A percentile compares a stretch with the other conserved stretches of the same genome.
Evolutionary conservation across 2,888 invertebrate species (phyloP).

Genomic region (Euzophera pinguis): DNA sequence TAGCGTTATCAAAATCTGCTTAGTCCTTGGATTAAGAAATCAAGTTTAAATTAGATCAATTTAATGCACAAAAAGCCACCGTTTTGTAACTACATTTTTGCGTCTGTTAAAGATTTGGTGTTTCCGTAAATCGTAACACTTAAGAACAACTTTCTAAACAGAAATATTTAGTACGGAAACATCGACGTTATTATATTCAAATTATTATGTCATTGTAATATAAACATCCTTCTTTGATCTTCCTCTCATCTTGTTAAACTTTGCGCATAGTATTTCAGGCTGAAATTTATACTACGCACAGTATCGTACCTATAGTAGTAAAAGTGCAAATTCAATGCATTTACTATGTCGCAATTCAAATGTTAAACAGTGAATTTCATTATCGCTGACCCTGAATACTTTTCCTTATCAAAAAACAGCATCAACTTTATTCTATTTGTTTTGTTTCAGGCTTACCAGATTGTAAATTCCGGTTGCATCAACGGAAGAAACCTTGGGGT

Average conservation of each 20-base stretch:
- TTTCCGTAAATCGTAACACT: neutral
- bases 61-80: constrained; percentile 24
- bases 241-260: too few species aligned
- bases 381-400: neutral
- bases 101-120: neutral
- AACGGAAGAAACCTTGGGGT: constrained; percentile 38
- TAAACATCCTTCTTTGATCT: too few species aligned
- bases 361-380: neutral
- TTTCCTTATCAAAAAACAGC: constrained; percentile 1
- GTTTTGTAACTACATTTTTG: constrained; percentile 17
- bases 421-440: constrained; percentile 26
- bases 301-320: too few species aligned
- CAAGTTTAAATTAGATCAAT: constrained; percentile 32
- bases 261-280: too few species aligned
- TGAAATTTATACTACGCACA: too few species aligned
- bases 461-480: constrained; percentile 40
- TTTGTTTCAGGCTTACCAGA: constrained; percentile 60
- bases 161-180: neutral
- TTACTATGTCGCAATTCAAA: neutral
- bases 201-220: too few species aligned
- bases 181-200: neutral
- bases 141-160: neutral
- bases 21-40: constrained; percentile 57
- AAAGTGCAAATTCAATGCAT: neutral
- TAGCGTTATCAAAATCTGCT: constrained; percentile 45